Base-by-base conservation (phyloP, 1,140 invertebrate species). In the Anastatus disparis region DNA sequence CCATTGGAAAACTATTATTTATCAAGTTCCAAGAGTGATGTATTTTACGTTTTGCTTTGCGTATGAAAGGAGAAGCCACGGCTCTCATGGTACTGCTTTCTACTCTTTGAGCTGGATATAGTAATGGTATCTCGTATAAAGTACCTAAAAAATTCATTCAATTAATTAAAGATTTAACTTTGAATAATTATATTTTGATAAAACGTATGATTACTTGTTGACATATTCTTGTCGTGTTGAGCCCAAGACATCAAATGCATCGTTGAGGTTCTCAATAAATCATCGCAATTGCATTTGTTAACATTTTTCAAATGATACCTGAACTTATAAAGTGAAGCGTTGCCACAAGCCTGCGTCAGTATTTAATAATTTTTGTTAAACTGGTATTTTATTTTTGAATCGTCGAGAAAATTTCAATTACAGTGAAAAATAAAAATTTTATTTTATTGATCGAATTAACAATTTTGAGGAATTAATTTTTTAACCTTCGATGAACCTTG, bases 201-300 rank as follows among this genome's bases (percentile, higher is more conserved):
- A 35, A 35, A 35, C 31, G 4, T 40, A 2, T 46, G 29, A 8
- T 20, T 61, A 81, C 81, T 76, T 56, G 59, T 81, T 0, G 73
- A 66, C 78, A 80, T 83, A 55, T 68, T 59, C 50, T 56, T 78
- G 3, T 27, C 15, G 4, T 74, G 46, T 20, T 55, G 64, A 55
- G 78, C 72, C 80, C 80, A 81, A 0, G 59, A 52, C 6, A 82
- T 42, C 6, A 82, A 12, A 0, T 66, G 42, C 2, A 0, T 50
- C 2, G 80, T 58, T 27, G 73, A 78, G 0, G 72, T 52, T 26
- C 56, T 53, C 9, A 81, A 31, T 2, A 58, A 56, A 38, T 40
- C 65, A 2, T 78, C 73, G 31, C 80, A 81, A 22, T 77, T 58
- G 40, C 73, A 79, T 7, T 72, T 24, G n/a, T n/a, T n/a, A n/a